A percentile compares a stretch with the other conserved stretches of the same genome.
Conservation (phyloP, 2,888 invertebrate species). For the Leuctra nigra region DNA sequence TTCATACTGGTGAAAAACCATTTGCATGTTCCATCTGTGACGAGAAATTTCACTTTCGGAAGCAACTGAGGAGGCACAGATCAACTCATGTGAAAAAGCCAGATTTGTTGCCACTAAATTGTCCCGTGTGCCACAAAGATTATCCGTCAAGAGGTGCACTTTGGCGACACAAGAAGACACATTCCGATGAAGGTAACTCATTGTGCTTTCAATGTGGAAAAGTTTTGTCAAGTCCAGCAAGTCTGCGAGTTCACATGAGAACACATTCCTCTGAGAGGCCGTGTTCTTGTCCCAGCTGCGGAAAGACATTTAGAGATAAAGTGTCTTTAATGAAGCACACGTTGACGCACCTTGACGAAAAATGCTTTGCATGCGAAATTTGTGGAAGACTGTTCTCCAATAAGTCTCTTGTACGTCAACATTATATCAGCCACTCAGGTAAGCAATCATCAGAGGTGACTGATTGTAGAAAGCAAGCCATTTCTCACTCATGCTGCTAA, state of each 20-base stretch:
- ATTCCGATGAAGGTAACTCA: conserved; percentile 10
- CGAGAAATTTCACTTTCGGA: conserved; percentile 21
- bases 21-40: conserved; percentile 18
- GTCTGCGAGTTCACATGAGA: conserved; percentile 25
- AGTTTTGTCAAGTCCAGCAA: conserved; percentile 25
- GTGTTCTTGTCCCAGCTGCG: conserved; percentile 22
- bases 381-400: conserved; percentile 24
- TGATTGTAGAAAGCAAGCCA: not conserved
- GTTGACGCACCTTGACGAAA: conserved; percentile 22
- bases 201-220: conserved; percentile 26
- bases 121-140: conserved; percentile 20
- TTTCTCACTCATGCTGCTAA: too few relatives aligned
- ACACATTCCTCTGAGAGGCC: conserved; percentile 25
- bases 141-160: conserved; percentile 17
- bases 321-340: conserved; percentile 21
- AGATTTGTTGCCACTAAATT: conserved; percentile 14
- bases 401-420: conserved; percentile 26
- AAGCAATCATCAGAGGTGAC: conserved; percentile 24
- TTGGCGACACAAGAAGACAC: conserved; percentile 24
- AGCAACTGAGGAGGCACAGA: conserved; percentile 21
- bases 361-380: conserved; percentile 21
- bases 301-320: conserved; percentile 24
- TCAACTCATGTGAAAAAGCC: conserved; percentile 1
- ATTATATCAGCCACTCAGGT: conserved; percentile 26
- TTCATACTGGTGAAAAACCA: conserved; percentile 25